Evolutionary conservation across 2,888 invertebrate species (phyloP).

Genomic region (Eurytoma californica): DNA sequence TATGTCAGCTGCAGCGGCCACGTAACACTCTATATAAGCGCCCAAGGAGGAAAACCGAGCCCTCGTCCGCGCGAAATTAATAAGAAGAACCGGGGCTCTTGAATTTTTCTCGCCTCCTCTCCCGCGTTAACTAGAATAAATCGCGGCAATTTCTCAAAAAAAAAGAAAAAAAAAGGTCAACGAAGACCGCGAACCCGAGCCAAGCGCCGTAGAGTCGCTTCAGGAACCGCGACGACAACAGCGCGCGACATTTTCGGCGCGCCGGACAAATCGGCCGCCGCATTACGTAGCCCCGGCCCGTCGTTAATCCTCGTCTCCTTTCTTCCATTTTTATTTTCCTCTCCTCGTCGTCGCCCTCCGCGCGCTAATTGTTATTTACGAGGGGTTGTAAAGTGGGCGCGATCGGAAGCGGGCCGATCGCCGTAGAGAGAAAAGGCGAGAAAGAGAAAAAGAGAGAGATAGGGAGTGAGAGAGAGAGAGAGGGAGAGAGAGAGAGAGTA

Average conservation of each 20-base stretch:
- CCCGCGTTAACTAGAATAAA: conserved; percentile 70
- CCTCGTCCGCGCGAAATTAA: too few species aligned
- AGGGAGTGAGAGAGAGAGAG: neutral
- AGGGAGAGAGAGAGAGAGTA: neutral
- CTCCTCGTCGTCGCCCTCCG: conserved; percentile 41
- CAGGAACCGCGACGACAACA: neutral
- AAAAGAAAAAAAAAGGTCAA: conserved; percentile 3
- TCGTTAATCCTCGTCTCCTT: conserved; percentile 57
- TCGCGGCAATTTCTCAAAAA: conserved; percentile 61
- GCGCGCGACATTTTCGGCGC: conserved; percentile 5
- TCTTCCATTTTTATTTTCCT: neutral
- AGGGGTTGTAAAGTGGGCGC: conserved; percentile 64
- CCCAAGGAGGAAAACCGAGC: too few species aligned
- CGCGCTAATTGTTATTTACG: conserved; percentile 72
- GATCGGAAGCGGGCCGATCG: conserved; percentile 60
- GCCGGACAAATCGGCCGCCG: conserved; percentile 39
- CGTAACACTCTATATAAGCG: too few species aligned
- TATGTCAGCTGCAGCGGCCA: too few species aligned
- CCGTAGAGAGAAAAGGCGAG: conserved; percentile 11
- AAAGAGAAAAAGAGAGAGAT: conserved; percentile 10
- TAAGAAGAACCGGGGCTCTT: too few species aligned
- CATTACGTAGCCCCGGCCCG: conserved; percentile 46
- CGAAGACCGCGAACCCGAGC: neutral
- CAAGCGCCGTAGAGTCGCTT: neutral
- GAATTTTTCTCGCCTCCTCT: too few species aligned